phyloP scores from a whole-genome alignment of 2,888 invertebrate genomes.

The Bembecia ichneumoniformis region DNA sequence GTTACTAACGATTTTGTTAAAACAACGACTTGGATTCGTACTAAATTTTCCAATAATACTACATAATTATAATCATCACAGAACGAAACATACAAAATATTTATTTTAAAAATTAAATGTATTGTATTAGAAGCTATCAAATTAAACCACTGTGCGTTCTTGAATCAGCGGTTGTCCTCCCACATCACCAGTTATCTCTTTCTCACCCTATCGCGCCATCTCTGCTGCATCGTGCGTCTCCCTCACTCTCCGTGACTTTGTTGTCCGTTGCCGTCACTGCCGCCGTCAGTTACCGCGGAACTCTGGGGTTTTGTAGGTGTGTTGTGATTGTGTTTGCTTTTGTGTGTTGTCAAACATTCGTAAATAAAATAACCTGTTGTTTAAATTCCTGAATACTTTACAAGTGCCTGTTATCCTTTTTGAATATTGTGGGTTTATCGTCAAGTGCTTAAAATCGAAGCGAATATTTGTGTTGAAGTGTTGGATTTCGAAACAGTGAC shows the following conservation, averaged over 20 bases:
- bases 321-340: conserved; percentile 23
- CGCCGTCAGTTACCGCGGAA: conserved; percentile 57
- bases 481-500: conserved; percentile 56
- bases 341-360: conserved; percentile 29
- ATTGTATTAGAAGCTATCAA: too few relatives aligned
- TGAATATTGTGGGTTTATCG: not conserved
- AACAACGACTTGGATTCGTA: too few relatives aligned
- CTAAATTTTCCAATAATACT: too few relatives aligned
- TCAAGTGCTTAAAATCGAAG: not conserved
- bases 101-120: too few relatives aligned
- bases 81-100: too few relatives aligned
- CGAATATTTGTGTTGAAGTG: conserved; percentile 26
- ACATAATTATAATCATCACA: too few relatives aligned
- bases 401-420: not conserved
- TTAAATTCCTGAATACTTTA: not conserved
- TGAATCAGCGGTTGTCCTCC: conserved; percentile 58
- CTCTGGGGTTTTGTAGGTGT: conserved; percentile 48
- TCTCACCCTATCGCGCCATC: conserved; percentile 47
- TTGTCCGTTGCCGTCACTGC: conserved; percentile 38
- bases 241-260: conserved; percentile 59
- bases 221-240: conserved; percentile 35
- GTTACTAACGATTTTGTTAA: too few relatives aligned
- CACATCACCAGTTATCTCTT: conserved; percentile 47
- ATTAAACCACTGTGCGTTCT: conserved; percentile 46
- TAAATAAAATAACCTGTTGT: conserved; percentile 46